Conservation (phyloP, 53 echinoderm and acorn worm species). For the Patiria pectinifera region DNA sequence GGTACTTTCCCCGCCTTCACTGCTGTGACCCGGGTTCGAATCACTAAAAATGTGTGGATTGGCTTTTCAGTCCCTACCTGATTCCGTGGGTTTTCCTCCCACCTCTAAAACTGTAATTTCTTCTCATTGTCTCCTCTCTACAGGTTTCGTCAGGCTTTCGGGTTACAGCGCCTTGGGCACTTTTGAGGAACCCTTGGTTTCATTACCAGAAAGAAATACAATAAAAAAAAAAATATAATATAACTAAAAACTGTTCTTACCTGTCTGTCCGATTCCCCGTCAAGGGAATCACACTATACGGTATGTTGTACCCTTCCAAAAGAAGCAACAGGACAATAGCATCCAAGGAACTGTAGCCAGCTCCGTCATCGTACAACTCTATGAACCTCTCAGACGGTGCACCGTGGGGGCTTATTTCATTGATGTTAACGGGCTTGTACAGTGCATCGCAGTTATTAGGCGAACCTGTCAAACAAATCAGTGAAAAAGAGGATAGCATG, state of each 20-base stretch:
- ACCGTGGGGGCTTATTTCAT: constrained; percentile 64
- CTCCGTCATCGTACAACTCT: constrained; percentile 80
- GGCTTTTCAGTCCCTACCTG: no score
- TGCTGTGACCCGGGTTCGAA: no score
- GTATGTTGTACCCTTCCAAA: not conserved
- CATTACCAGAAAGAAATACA: no score
- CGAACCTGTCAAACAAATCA: not conserved
- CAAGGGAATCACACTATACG: not conserved
- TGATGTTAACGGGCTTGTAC: constrained; percentile 59
- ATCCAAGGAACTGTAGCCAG: constrained; percentile 74
- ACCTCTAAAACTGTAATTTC: no score
- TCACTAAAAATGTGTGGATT: no score
- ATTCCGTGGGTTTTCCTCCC: no score
- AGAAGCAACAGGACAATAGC: constrained; percentile 74
- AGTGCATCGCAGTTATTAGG: not conserved
- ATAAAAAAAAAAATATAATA: no score
- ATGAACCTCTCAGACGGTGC: constrained; percentile 64
- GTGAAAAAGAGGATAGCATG: not conserved
- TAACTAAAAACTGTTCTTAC: not conserved
- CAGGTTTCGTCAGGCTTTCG: no score
- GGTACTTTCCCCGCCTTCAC: no score
- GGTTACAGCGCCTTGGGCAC: no score
- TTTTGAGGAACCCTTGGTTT: no score
- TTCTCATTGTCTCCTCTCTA: no score
- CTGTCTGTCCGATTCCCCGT: not conserved